Evolutionary conservation across 2,113 vertebrate genomes (phyloP), one percentile per base, ranked within the genome.

Genomic region (Dryoscopus gambensis): DNA sequence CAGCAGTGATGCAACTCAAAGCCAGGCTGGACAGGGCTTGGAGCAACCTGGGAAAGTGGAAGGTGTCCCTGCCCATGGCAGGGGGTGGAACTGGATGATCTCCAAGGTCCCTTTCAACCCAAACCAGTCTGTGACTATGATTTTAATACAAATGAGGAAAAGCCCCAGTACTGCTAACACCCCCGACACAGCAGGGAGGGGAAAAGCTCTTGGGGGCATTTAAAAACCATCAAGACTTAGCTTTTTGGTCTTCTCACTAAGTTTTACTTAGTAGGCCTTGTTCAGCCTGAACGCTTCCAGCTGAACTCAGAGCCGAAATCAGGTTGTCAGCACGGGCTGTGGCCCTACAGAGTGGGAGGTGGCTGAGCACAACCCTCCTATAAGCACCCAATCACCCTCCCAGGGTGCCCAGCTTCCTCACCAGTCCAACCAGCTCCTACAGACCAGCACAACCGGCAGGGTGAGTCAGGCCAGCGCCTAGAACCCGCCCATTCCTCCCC

Each of bases 371-470:
- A 33, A 6, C 14, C 6, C 40, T 33, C 3, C 14, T 8, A 5
- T 12, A 8, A 47, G 2, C 22, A 35, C 21, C 28, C 35, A 27
- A 2, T 12, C 19, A 24, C 7, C 33, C 3, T 16, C 6, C 9
- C 1, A 0, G 1, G 2, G 5, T 3, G 8, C 5, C 4, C 14
- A n/a, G 3, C 9, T 24, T 3, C 35, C 3, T 25, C 3, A 17
- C 24, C 37, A 64, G 5, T 1, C 10, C 14, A 49, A 33, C 63
- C 31, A 46, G 15, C 1, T 19, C 20, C 28, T 1, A 0, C 6
- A 50, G 1, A 28, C 3, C 0, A 0, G 2, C 5, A 5, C 5
- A 31, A 25, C 21, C 9, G 15, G 18, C 17, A 4, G 1, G 9
- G 9, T 5, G 23, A 46, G 15, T 2, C 4, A 1, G 0, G 1